Percentiles rank a stretch among this genome's conserved stretches.
Evolutionary conservation across 2,797 vertebrate species (phyloP).

Genomic region (Argyrosomus regius): DNA sequence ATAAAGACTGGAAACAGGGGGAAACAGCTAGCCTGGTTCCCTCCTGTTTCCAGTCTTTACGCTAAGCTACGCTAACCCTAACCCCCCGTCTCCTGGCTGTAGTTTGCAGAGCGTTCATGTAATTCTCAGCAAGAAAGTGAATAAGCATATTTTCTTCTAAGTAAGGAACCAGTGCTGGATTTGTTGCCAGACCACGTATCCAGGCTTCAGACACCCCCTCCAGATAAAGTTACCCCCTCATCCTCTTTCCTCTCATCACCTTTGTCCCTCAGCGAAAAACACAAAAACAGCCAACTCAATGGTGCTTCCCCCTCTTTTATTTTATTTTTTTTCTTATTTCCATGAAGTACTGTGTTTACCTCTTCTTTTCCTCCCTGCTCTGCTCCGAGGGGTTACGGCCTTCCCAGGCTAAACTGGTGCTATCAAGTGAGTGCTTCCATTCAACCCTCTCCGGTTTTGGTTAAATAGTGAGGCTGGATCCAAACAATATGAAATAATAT

Average conservation of each 20-base stretch:
- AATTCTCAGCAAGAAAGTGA: background rate
- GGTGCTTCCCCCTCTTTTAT: constrained; percentile 60
- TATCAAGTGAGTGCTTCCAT: constrained; percentile 73
- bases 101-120: background rate
- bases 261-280: constrained; percentile 39
- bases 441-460: constrained; percentile 56
- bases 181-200: constrained; percentile 66
- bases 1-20: background rate
- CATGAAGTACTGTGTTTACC: constrained; percentile 72
- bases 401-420: constrained; percentile 78
- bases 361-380: constrained; percentile 58
- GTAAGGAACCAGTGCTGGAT: constrained; percentile 39
- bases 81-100: background rate
- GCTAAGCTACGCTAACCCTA: constrained; percentile 25
- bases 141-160: constrained; percentile 1
- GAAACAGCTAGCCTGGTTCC: background rate
- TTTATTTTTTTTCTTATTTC: constrained; percentile 35
- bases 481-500: constrained; percentile 76
- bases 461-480: constrained; percentile 74
- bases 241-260: constrained; percentile 33
- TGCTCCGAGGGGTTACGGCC: constrained; percentile 73
- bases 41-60: background rate
- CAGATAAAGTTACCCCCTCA: constrained; percentile 69
- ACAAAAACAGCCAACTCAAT: constrained; percentile 53
- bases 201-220: constrained; percentile 82